Evolutionary conservation across 2,797 vertebrate genomes (phyloP), one percentile per base, ranked within the genome.

Genomic region (Toxotes lorentzi): DNA sequence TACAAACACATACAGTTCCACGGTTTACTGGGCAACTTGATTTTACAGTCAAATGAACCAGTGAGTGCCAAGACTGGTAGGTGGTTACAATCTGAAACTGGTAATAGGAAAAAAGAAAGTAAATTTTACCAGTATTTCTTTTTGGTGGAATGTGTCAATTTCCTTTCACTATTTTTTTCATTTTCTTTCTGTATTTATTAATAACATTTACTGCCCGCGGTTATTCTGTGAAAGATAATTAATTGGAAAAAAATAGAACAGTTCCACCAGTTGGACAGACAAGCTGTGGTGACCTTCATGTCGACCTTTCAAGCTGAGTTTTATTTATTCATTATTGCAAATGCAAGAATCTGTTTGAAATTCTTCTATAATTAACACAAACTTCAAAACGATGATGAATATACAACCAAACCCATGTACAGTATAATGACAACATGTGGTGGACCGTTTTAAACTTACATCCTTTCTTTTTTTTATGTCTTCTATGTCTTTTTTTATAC

Each of bases 11-110:
- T 27, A 47, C 56, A 58, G 43, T n/a, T 19, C 6, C 45, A 14
- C 27, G 58, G 35, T 62, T 77, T 79, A 16, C 17, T 0, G 14
- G 50, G 7, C 41, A 40, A 69, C 76, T 43, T 34, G 2, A 83
- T 85, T 88, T 88, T 70, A 79, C 23, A 79, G 75, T 87, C 69
- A 75, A 85, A 85, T 82, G 10, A 69, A 30, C n/a, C 17, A 17
- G 34, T 34, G 11, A 66, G 50, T 67, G n/a, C 16, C 1, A 74
- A 0, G 1, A 51, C 27, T 53, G 24, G 40, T 72, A 27, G 38
- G 27, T 62, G 8, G 65, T 50, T 70, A 16, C 8, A 8, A 4
- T 70, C 38, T n/a, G 24, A 77, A 63, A 73, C 54, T 50, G 43
- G 53, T 17, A 56, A 24, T 41, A 27, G 24, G 3, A 8, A 34